Conservation (phyloP, 2,888 invertebrate genomes). For the Xylota sylvarum region DNA sequence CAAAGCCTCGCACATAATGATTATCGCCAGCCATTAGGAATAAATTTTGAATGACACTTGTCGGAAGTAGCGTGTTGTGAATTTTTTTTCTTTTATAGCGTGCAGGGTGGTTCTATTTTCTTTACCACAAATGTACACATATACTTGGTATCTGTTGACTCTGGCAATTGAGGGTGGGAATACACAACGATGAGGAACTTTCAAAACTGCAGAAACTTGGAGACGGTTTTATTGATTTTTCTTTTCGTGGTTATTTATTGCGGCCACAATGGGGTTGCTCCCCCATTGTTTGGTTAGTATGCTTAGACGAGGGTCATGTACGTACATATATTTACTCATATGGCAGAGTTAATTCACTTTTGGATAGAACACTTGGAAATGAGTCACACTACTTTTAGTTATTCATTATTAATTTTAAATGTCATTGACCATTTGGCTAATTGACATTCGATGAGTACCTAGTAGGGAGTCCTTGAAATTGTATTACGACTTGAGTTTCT, state of each 20-base stretch:
- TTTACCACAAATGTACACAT: constrained; percentile 18
- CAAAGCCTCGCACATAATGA: constrained; percentile 22
- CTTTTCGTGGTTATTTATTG: constrained; percentile 15
- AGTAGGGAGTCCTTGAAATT: too few species aligned
- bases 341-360: constrained; percentile 3
- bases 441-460: too few species aligned
- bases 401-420: background rate
- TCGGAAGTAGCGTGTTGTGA: constrained; percentile 68
- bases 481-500: too few species aligned
- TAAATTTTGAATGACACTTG: constrained; percentile 58
- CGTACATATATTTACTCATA: constrained; percentile 24
- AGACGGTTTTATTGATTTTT: constrained; percentile 52
- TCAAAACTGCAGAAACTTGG: background rate
- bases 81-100: constrained; percentile 33
- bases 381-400: constrained; percentile 30
- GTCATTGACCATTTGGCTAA: background rate
- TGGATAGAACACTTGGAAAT: background rate
- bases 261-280: constrained; percentile 25
- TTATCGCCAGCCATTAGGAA: constrained; percentile 46
- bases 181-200: constrained; percentile 4
- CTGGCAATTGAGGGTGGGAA: constrained; percentile 13
- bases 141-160: constrained; percentile 32
- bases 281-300: background rate
- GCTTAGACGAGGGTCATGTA: constrained; percentile 15
- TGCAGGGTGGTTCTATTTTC: constrained; percentile 38